Base-by-base conservation (phyloP, 92 coral and sea anemone species). In the Paragorgia papillata region DNA sequence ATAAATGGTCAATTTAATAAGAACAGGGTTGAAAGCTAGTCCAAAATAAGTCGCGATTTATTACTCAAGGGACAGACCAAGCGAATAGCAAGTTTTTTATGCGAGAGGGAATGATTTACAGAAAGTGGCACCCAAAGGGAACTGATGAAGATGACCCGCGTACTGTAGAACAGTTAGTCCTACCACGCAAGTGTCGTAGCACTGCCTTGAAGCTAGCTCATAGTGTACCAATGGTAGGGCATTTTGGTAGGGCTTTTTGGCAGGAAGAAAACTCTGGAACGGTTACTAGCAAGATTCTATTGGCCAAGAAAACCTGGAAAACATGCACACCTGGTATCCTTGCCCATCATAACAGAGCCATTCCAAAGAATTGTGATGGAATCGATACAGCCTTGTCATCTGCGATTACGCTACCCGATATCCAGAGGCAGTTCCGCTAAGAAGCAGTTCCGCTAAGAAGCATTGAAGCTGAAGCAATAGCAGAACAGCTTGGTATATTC, bases 281-380 rank as follows among this genome's bases (percentile, higher is more conserved):
- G n/a, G 79, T 53, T 22, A 7, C 53, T 70, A 7, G 64, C 48
- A 48, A 59, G 85, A n/a, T 56, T 9, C 57, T 73, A 81, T 78
- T 81, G 85, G 81, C 85, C 85, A 12, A 73, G 81, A 15, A 43
- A 51, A 51, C 4, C 9, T 51, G 58, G 58, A 6, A 51, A 51
- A 51, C 58, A 51, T 5, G 58, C 58, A 3, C 26, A 51, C 19
- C 20, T 78, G 67, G 33, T 59, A 18, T 64, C 84, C 3, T 43
- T 84, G 62, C 88, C 88, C 6, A 9, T 84, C 2, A 84, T 79
- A 7, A 44, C 41, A 18, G 51, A 73, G 40, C 85, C 85, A 9
- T 80, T 85, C 43, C 30, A 31, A 26, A 66, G 60, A 75, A 75
- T 80, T 6, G 89, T 83, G 1, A 85, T 85, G 80, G 85, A 80